Base-by-base conservation (phyloP, 2,888 invertebrate genomes). In the Cephus spinipes region DNA sequence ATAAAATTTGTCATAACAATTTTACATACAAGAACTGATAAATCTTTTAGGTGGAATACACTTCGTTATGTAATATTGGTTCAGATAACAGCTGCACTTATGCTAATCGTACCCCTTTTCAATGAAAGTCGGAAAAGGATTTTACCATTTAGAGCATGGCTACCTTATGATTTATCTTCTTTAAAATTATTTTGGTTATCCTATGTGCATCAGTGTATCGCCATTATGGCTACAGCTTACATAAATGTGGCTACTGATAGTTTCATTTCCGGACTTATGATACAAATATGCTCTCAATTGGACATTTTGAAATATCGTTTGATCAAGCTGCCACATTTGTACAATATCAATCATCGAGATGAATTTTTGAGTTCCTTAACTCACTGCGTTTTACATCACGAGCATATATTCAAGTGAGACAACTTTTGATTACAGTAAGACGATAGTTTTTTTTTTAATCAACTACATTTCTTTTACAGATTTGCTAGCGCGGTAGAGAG, bases 211-310 rank as follows among this genome's bases (percentile, higher is more conserved):
- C 86, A 83, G 71, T 77, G 79, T 9, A 30, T 82, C 11, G 36
- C 77, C 11, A 4, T 81, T 15, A 74, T 80, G 11, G 30, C 83
- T 23, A 80, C 83, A 23, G 83, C 83, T 11, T 82, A 79, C n/a
- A 71, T 84, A 23, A 85, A 86, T 75, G 84, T 85, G 3, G 86
- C 80, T 11, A 81, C 82, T 73, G 85, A 85, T 77, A 83, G 83
- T 0, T 80, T 85, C 74, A 81, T 85, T 15, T 81, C 81, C 30
- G 83, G 82, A 32, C 79, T 85, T 78, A 82, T 85, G 81, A 55
- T 85, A 23, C 84, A 85, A 80, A 75, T 83, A 12, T 82, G 79
- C n/a, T 68, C 76, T 11, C 82, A 82, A 73, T 30, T 82, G n/a
- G 73, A 77, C 15, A 68, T 82, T 6, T 23, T 81, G n/a, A 73